Conservation (phyloP, 2,888 invertebrate genomes). For the Leucania comma region DNA sequence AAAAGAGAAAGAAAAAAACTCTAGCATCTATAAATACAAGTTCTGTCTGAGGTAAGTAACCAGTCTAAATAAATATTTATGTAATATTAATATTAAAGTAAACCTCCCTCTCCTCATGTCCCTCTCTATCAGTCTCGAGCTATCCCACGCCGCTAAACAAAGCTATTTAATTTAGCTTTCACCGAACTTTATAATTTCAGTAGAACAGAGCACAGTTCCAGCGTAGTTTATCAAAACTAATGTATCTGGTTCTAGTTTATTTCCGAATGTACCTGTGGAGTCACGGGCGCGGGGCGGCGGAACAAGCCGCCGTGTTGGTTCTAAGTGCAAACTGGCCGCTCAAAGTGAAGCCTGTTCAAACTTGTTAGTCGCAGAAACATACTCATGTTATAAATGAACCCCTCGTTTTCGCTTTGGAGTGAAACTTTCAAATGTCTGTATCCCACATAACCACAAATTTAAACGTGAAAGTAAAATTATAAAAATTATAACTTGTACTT, state of each 20-base stretch:
- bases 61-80: not conserved
- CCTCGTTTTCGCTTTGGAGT: conserved; percentile 9
- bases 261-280: conserved; percentile 32
- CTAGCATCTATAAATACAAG: too few relatives aligned
- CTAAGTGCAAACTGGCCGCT: conserved; percentile 36
- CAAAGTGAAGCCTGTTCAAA: conserved; percentile 43
- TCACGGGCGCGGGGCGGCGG: not conserved
- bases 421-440: not conserved
- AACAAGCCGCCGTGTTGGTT: conserved; percentile 26
- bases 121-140: not conserved
- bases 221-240: conserved; percentile 29
- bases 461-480: not conserved
- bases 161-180: conserved; percentile 21
- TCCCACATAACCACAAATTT: not conserved
- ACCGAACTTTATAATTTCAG: conserved; percentile 20
- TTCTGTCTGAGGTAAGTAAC: not conserved
- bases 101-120: not conserved
- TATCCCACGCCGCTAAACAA: not conserved
- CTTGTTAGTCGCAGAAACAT: conserved; percentile 30
- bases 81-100: not conserved
- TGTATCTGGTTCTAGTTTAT: conserved; percentile 35
- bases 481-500: not conserved
- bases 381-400: conserved; percentile 19
- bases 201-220: conserved; percentile 22
- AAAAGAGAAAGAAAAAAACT: too few relatives aligned